phyloP scores from a whole-genome alignment of 1,140 invertebrate genomes.

The Drosophila melanica region DNA sequence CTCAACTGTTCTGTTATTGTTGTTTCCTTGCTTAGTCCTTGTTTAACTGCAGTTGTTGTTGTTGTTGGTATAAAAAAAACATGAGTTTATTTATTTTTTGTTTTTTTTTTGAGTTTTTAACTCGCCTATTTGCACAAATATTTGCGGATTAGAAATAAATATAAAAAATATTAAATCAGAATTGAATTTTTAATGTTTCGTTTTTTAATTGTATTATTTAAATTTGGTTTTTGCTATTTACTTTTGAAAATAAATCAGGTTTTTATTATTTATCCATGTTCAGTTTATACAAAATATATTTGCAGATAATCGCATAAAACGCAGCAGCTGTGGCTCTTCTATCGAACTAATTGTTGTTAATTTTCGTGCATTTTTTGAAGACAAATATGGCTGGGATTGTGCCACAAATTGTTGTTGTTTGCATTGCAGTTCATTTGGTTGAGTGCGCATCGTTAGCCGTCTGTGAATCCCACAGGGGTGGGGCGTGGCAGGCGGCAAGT shows the following conservation, averaged over 20 bases:
- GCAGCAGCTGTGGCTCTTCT: too few relatives aligned
- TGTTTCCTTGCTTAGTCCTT: constrained; percentile 17
- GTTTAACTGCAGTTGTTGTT: constrained; percentile 10
- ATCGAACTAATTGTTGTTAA: constrained; percentile 8
- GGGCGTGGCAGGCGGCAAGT: constrained; percentile 11
- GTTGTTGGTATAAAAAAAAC: neutral
- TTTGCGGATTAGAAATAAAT: constrained; percentile 6
- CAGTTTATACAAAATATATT: too few relatives aligned
- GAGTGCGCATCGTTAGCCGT: constrained; percentile 25
- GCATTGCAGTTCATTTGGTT: constrained; percentile 24
- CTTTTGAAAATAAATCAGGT: too few relatives aligned
- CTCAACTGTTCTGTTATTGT: constrained; percentile 19
- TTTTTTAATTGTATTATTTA: too few relatives aligned
- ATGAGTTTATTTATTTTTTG: neutral
- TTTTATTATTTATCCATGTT: too few relatives aligned
- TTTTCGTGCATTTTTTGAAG: constrained; percentile 9
- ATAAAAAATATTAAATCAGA: neutral
- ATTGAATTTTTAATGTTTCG: too few relatives aligned
- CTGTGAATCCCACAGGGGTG: neutral
- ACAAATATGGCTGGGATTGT: neutral
- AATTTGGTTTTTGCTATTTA: too few relatives aligned
- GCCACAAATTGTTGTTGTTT: constrained; percentile 17
- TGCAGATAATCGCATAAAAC: too few relatives aligned
- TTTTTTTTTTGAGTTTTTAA: neutral
- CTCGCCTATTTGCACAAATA: constrained; percentile 8